Base-by-base conservation (phyloP, 2,113 vertebrate genomes). In the Melierax canorus region DNA sequence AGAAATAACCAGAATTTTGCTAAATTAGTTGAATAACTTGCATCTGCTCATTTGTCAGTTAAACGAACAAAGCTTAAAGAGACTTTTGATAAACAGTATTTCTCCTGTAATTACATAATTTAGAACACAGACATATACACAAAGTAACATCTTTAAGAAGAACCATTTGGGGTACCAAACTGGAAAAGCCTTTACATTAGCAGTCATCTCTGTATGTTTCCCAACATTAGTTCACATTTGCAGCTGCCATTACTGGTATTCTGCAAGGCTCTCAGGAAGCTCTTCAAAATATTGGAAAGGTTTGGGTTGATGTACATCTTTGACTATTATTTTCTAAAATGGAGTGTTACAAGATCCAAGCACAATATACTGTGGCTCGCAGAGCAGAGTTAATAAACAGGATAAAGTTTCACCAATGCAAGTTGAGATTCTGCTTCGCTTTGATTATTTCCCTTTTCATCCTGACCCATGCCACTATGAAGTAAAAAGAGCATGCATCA, bases 281-380 rank as follows among this genome's bases (percentile, higher is more conserved):
- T n/a, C n/a, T n/a, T n/a, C n/a, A n/a, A n/a, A n/a, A n/a, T n/a
- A n/a, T n/a, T n/a, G n/a, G n/a, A n/a, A n/a, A n/a, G n/a, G n/a
- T n/a, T n/a, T n/a, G n/a, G n/a, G n/a, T n/a, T n/a, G n/a, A n/a
- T n/a, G n/a, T n/a, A n/a, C n/a, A n/a, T n/a, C 74, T 97, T 88
- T 94, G 94, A 88, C 92, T 94, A 88, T 96, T 96, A 95, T 96
- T 96, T 93, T 98, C 95, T 95, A 95, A 96, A 97, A 96, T 86
- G 86, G 97, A 95, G 93, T 92, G 92, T 94, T 96, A 92, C 72
- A 59, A 95, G 92, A 97, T 97, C 96, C 97, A 97, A 98, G 95
- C 72, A 96, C 95, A 96, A 97, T 91, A 97, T 82, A 88, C 72
- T 86, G 85, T 50, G 83, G 88, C 81, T 92, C 3, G 0, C 76